Conservation (phyloP, 2,888 invertebrate species). For the Andrena marginata region DNA sequence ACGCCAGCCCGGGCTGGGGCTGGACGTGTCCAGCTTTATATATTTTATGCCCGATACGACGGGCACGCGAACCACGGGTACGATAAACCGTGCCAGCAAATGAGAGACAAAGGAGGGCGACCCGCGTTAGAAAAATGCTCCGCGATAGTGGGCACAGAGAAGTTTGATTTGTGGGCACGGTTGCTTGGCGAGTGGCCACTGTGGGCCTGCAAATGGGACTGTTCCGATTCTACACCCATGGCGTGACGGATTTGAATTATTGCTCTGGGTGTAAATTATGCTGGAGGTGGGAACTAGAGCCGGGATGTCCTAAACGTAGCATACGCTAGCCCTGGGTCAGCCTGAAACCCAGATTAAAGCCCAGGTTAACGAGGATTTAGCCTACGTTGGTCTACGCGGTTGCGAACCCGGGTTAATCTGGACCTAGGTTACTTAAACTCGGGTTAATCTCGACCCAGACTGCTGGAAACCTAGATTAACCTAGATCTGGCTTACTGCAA, state of each 20-base stretch:
- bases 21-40: conserved; percentile 42
- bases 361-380: neutral
- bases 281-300: too few species aligned
- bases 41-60: conserved; percentile 46
- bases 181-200: too few species aligned
- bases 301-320: too few species aligned
- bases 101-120: neutral
- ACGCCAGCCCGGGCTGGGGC: conserved; percentile 22
- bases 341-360: neutral
- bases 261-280: neutral
- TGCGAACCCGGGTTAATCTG: neutral
- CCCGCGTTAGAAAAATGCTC: neutral
- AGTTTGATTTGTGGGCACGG: neutral
- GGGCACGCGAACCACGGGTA: conserved; percentile 33
- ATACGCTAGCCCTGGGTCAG: too few species aligned
- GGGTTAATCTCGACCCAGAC: neutral
- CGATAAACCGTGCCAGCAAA: conserved; percentile 29
- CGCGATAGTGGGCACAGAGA: neutral
- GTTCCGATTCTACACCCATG: neutral
- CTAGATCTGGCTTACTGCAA: neutral
- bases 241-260: neutral
- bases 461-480: neutral
- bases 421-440: too few species aligned
- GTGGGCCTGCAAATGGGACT: neutral
- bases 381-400: neutral